Evolutionary conservation across 2,888 invertebrate species (phyloP).

Genomic region (Drosophila leonis): DNA sequence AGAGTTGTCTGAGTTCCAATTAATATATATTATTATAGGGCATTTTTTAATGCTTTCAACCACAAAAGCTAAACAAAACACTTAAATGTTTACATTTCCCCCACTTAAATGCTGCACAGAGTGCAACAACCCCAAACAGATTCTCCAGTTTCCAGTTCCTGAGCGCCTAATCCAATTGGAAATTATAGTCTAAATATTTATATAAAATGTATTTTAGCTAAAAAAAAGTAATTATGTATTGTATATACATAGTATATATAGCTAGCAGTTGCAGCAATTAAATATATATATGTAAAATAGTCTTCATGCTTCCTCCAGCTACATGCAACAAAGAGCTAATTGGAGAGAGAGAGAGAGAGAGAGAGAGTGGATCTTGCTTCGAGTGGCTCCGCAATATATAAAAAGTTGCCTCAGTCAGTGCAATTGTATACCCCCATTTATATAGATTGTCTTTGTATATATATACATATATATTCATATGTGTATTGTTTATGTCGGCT

Average conservation of each 20-base stretch:
- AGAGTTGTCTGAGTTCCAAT: neutral
- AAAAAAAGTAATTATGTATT: neutral
- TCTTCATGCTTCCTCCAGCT: neutral
- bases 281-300: neutral
- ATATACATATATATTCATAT: constrained; percentile 8
- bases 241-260: neutral
- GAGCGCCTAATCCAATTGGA: neutral
- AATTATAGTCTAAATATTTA: neutral
- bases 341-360: constrained; percentile 39
- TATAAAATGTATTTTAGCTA: neutral
- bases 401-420: constrained; percentile 52
- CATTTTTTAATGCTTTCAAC: neutral
- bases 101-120: neutral
- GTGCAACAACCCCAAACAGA: constrained; percentile 1
- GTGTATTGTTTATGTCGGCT: constrained; percentile 40
- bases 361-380: constrained; percentile 29
- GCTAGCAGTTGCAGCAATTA: neutral
- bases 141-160: neutral
- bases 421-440: constrained; percentile 65
- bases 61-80: neutral
- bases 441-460: constrained; percentile 17
- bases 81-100: neutral
- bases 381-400: constrained; percentile 11
- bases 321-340: constrained; percentile 25
- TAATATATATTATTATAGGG: neutral